Base-by-base conservation (phyloP, 2,888 invertebrate species). In the Amphipyra berbera region DNA sequence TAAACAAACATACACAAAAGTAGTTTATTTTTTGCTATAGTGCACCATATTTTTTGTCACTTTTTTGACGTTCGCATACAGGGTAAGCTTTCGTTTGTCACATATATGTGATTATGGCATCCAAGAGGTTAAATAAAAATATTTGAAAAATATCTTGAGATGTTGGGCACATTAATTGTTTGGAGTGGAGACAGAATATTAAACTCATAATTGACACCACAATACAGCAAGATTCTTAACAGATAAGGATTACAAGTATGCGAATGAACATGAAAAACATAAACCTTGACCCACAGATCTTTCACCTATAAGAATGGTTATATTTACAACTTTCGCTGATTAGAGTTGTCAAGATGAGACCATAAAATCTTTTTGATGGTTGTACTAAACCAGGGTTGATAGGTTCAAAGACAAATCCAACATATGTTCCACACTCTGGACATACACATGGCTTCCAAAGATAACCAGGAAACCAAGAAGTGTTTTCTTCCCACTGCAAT, bases 401-500 rank as follows among this genome's bases (percentile, higher is more conserved):
- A 15, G 95, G 92, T 77, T 95, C 90, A 88, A 95, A 95, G 61
- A 94, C 84, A 95, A 95, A 96, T 75, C 96, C 96, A 72, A 96
- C 78, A 73, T 95, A 95, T 41, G 89, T 83, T 54, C 95, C 94
- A 88, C 96, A 96, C 30, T 93, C 92, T 15, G 95, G 92, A 81
- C 96, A 96, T 27, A 95, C 83, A 71, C 96, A 96, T 38, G 94
- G 90, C 78, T 95, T 95, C 96, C 96, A 96, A 3, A 87, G 89
- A 85, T 95, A 96, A 21, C 95, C 96, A 59, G 96, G 95, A 87
- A 95, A 96, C 96, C 96, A 96, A 64, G 94, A 92, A 67, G 94
- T 88, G 49, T 90, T 90, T 64, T 88, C 83, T 66, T 93, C 90
- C 96, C 96, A 96, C 95, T 95, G 89, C 21, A 91, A 93, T 37